Evolutionary conservation across 1,140 invertebrate genomes (phyloP).

Genomic region (Holcopasites calliopsidis): DNA sequence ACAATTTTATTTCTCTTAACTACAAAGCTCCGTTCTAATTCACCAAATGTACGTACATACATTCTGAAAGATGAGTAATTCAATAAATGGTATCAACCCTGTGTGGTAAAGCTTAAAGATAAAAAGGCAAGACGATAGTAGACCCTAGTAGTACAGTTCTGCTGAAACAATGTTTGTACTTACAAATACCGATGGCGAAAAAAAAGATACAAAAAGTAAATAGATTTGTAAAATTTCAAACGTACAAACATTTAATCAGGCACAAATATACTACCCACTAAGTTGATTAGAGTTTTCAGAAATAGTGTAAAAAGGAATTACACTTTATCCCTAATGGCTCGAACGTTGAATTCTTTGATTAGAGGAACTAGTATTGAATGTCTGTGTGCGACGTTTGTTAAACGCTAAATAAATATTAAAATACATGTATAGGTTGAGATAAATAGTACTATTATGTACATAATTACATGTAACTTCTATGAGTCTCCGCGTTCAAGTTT

Average conservation of each 20-base stretch:
- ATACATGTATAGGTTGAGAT: constrained; percentile 47
- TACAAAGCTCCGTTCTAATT: constrained; percentile 47
- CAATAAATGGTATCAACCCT: constrained; percentile 39
- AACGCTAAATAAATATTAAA: constrained; percentile 60
- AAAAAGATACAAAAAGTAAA: not conserved
- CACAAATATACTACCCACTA: constrained; percentile 17
- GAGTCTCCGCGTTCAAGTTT: constrained; percentile 10
- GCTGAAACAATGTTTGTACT: constrained; percentile 9
- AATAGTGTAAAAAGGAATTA: not conserved
- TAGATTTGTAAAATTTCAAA: not conserved
- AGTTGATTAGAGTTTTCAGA: not conserved
- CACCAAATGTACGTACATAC: constrained; percentile 46
- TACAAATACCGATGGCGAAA: not conserved
- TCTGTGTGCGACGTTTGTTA: constrained; percentile 3
- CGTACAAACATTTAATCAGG: constrained; percentile 6
- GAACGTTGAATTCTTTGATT: constrained; percentile 3
- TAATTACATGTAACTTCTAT: constrained; percentile 37
- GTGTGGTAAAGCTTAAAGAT: constrained; percentile 37
- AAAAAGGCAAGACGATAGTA: constrained; percentile 51
- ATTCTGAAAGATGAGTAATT: constrained; percentile 18
- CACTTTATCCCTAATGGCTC: constrained; percentile 14
- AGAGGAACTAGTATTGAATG: constrained; percentile 37
- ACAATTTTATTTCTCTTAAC: constrained; percentile 49
- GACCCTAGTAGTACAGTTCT: constrained; percentile 32
- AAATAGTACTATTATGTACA: constrained; percentile 58